A percentile compares a stretch with the other conserved stretches of the same genome.
phyloP scores from a whole-genome alignment of 2,888 invertebrate genomes.

The Dryobota labecula region DNA sequence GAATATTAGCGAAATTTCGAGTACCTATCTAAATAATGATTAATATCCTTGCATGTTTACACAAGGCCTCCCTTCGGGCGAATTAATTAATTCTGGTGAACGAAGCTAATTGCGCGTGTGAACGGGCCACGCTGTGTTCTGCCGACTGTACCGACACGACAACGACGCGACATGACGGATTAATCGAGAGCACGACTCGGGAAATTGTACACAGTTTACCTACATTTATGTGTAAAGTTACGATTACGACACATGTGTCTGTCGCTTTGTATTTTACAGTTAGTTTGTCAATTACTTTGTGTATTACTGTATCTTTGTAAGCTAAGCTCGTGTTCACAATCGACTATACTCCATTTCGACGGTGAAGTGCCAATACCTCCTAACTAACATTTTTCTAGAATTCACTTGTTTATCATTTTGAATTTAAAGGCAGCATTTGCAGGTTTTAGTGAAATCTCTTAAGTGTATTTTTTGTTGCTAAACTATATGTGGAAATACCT shows the following conservation, averaged over 20 bases:
- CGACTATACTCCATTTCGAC: no score
- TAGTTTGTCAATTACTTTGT: constrained; percentile 2
- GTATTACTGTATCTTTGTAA: background rate
- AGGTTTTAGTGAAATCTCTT: no score
- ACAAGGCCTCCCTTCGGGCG: constrained; percentile 68
- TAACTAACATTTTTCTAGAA: no score
- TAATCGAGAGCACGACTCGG: constrained; percentile 59
- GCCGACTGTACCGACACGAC: constrained; percentile 55
- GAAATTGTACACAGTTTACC: constrained; percentile 61
- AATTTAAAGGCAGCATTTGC: no score
- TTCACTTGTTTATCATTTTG: no score
- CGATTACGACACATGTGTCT: constrained; percentile 14
- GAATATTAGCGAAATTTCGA: constrained; percentile 60
- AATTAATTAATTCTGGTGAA: constrained; percentile 81
- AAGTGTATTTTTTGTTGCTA: no score
- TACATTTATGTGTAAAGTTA: constrained; percentile 40
- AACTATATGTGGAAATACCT: no score
- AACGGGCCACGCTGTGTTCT: constrained; percentile 53
- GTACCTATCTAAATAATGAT: constrained; percentile 69
- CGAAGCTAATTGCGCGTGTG: constrained; percentile 77
- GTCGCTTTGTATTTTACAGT: constrained; percentile 1
- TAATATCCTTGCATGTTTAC: constrained; percentile 75
- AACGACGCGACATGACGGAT: constrained; percentile 71
- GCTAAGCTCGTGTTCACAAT: background rate
- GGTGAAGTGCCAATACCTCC: no score